Evolutionary conservation across 37 sponge, comb jelly and placozoan genomes (phyloP).

Genomic region (Crambe crambe): DNA sequence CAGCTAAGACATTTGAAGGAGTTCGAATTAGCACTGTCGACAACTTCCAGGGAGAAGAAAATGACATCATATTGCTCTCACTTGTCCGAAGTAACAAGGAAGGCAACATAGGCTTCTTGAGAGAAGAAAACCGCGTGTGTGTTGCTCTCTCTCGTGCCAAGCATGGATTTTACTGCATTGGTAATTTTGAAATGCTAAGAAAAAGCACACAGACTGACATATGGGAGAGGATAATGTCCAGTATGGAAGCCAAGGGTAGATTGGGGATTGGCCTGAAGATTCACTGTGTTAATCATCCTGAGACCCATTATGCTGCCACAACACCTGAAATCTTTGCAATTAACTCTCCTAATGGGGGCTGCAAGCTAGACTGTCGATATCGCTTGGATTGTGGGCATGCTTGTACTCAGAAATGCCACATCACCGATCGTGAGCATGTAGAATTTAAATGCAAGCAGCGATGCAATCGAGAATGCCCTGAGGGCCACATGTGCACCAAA

Average conservation of each 20-base stretch:
- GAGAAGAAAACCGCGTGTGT: constrained; percentile 85
- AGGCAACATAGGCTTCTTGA: constrained; percentile 73
- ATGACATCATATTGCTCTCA: constrained; percentile 88
- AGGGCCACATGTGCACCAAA: constrained; percentile 42
- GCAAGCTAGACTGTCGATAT: constrained; percentile 40
- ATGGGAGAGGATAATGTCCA: constrained; percentile 67
- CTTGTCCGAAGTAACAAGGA: constrained; percentile 76
- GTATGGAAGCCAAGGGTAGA: constrained; percentile 33
- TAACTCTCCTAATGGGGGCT: constrained; percentile 78
- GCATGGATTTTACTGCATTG: constrained; percentile 89
- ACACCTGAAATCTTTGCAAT: constrained; percentile 44
- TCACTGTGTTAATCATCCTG: constrained; percentile 78
- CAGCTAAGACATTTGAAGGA: constrained; percentile 51
- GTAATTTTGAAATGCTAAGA: constrained; percentile 78
- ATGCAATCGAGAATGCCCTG: constrained; percentile 35
- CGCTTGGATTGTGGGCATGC: constrained; percentile 80
- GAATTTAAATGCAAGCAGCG: constrained; percentile 58
- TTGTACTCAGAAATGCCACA: constrained; percentile 67
- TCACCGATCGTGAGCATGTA: constrained; percentile 53
- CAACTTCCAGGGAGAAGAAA: constrained; percentile 98
- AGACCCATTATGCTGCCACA: constrained; percentile 29
- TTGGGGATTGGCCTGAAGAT: constrained; percentile 60
- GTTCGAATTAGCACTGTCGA: constrained; percentile 78
- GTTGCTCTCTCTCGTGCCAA: constrained; percentile 95
- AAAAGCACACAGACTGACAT: constrained; percentile 29